Conservation (phyloP, 2,113 vertebrate species). For the Triplophysa rosa region DNA sequence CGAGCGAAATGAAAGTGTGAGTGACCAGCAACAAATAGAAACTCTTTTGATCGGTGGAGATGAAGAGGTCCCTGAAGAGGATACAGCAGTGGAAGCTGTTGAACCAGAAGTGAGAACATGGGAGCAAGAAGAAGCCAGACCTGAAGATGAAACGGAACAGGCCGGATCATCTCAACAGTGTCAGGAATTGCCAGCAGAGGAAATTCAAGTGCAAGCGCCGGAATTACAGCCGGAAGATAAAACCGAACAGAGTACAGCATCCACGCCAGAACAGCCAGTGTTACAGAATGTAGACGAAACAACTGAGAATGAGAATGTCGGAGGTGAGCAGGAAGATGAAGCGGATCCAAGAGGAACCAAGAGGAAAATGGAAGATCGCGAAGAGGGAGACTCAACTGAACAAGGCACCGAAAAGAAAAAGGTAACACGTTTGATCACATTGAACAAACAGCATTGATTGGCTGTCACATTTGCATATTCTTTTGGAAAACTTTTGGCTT, state of each 20-base stretch:
- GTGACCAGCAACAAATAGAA: slow-evolving; percentile 50
- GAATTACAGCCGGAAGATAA: slow-evolving; percentile 23
- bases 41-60: slow-evolving; percentile 52
- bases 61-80: slow-evolving; percentile 22
- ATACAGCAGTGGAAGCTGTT: not conserved
- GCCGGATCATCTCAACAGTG: slow-evolving; percentile 35
- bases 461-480: too few relatives aligned
- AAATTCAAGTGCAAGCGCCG: not conserved
- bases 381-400: slow-evolving; percentile 54
- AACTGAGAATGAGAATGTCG: slow-evolving; percentile 40
- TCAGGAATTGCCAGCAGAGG: slow-evolving; percentile 42
- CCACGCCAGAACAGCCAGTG: slow-evolving; percentile 33
- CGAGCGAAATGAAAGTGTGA: slow-evolving; percentile 9
- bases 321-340: slow-evolving; percentile 26
- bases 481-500: too few relatives aligned
- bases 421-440: slow-evolving; percentile 52
- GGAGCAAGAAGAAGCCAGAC: slow-evolving; percentile 31
- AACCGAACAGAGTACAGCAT: slow-evolving; percentile 13
- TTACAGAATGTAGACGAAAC: slow-evolving; percentile 1
- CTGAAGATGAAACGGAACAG: slow-evolving; percentile 36
- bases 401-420: slow-evolving; percentile 71
- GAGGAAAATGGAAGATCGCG: slow-evolving; percentile 65
- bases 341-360: slow-evolving; percentile 65
- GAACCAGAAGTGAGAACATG: slow-evolving; percentile 36
- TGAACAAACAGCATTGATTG: too few relatives aligned